phyloP scores from a whole-genome alignment of 2,797 vertebrate species.

The Amazonetta brasiliensis region DNA sequence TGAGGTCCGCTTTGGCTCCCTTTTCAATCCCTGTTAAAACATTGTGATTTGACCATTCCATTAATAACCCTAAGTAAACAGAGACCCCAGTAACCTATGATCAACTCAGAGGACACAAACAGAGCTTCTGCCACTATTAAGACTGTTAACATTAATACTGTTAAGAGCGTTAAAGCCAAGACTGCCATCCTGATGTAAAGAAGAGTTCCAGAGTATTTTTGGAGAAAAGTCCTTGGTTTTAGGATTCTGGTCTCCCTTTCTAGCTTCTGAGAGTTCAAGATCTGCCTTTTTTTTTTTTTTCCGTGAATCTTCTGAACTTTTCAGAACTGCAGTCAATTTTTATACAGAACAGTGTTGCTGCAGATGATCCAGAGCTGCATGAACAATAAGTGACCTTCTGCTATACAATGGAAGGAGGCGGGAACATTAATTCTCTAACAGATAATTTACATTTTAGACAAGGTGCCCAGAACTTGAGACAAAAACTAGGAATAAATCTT shows the following conservation, averaged over 20 bases:
- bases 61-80: background rate
- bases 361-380: background rate
- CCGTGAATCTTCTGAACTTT: background rate
- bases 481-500: background rate
- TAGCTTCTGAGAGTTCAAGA: background rate
- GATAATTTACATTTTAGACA: background rate
- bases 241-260: background rate
- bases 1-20: background rate
- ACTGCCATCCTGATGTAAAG: background rate
- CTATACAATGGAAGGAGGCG: background rate
- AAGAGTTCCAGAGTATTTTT: background rate
- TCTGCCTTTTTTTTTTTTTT: background rate
- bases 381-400: background rate
- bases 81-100: background rate
- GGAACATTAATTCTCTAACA: background rate
- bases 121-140: background rate
- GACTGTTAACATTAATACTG: no score
- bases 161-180: background rate
- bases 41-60: background rate
- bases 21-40: background rate
- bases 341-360: background rate
- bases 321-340: background rate
- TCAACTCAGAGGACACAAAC: background rate
- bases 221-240: background rate
- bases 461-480: background rate